Conservation (phyloP, 53 echinoderm and acorn worm genomes). For the Echinarachnius parma region DNA sequence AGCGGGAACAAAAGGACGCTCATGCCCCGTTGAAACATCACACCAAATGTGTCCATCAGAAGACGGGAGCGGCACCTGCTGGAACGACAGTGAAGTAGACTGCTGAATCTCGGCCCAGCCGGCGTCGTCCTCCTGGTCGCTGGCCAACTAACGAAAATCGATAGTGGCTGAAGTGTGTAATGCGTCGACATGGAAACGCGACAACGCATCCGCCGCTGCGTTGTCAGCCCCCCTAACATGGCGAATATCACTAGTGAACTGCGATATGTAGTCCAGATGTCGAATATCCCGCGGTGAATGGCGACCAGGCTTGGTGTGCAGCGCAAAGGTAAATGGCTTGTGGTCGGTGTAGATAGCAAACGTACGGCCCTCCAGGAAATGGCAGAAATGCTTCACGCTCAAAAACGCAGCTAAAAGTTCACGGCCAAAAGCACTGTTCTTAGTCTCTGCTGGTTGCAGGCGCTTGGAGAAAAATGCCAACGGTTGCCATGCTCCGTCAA, state of each 20-base stretch:
- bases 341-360: slow-evolving; percentile 59
- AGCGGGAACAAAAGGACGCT: slow-evolving; percentile 35
- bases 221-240: slow-evolving; percentile 53
- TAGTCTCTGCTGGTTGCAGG: slow-evolving; percentile 42
- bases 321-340: slow-evolving; percentile 41
- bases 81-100: too few relatives aligned
- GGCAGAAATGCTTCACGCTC: slow-evolving; percentile 40
- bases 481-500: slow-evolving; percentile 29
- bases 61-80: too few relatives aligned
- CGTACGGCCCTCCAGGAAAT: slow-evolving; percentile 51
- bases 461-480: slow-evolving; percentile 49
- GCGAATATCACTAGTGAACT: slow-evolving; percentile 55
- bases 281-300: slow-evolving; percentile 54
- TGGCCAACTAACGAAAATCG: slow-evolving; percentile 7
- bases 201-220: slow-evolving; percentile 53
- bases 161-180: slow-evolving; percentile 17
- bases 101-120: too few relatives aligned
- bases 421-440: slow-evolving; percentile 50
- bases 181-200: slow-evolving; percentile 30
- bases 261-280: slow-evolving; percentile 61
- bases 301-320: slow-evolving; percentile 44
- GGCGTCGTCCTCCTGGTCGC: slow-evolving; percentile 6
- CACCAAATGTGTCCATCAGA: too few relatives aligned
- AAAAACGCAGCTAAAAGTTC: slow-evolving; percentile 50
- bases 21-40: slow-evolving; percentile 4